Evolutionary conservation across 2,113 vertebrate genomes (phyloP).

Genomic region (Eupsittula cactorum): DNA sequence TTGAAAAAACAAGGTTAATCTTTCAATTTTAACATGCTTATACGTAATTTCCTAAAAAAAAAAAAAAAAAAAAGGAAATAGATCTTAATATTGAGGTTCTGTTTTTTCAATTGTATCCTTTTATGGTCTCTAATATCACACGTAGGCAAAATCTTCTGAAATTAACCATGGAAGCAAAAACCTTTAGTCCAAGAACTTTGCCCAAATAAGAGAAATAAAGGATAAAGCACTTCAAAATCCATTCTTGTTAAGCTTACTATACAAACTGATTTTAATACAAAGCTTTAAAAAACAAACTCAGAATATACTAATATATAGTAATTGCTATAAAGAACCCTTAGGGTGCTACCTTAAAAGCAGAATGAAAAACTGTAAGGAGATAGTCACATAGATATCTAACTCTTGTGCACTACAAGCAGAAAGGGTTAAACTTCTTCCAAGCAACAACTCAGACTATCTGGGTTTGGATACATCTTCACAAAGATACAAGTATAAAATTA

Average conservation of each 20-base stretch:
- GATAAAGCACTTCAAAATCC: background rate
- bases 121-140: background rate
- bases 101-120: background rate
- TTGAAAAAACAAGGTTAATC: background rate
- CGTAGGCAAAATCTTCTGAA: background rate
- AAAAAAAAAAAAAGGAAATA: background rate
- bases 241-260: background rate
- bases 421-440: background rate
- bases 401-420: background rate
- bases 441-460: background rate
- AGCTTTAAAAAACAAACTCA: background rate
- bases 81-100: background rate
- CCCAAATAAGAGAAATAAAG: background rate
- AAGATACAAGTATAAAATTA: background rate
- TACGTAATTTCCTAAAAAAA: background rate
- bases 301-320: background rate
- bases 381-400: background rate
- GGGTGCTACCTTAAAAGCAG: background rate
- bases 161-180: background rate
- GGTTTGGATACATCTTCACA: background rate
- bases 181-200: background rate
- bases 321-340: background rate
- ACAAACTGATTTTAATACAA: background rate
- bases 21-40: background rate
- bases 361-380: background rate